These are phyloP conservation scores for Carduelis carduelis DNA, from an alignment of 2,797 vertebrate species.

Conservation along the genomic window DNA sequence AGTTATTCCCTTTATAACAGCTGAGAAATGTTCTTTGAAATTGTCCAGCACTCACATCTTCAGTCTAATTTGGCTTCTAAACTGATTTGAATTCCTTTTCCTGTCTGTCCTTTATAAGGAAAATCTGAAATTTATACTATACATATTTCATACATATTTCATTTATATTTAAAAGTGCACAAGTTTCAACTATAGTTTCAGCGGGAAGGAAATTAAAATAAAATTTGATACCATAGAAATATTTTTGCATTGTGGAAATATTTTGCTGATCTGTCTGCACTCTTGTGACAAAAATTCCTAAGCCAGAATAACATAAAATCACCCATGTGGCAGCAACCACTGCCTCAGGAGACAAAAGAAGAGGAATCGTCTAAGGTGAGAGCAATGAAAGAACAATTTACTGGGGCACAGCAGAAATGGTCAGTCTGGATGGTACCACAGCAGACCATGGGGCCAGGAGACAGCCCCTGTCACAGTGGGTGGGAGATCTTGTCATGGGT, in stretches of 20 bases:
- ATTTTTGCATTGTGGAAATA: neutral
- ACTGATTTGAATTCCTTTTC: neutral
- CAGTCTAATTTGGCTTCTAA: neutral
- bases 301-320: neutral
- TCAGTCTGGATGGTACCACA: neutral
- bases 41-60: neutral
- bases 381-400: neutral
- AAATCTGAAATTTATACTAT: neutral
- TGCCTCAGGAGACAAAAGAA: neutral
- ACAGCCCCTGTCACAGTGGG: no score
- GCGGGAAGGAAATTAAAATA: neutral
- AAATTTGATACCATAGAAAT: neutral
- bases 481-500: neutral
- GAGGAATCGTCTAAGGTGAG: neutral
- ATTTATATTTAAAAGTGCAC: neutral
- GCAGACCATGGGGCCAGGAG: neutral
- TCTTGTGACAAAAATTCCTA: neutral
- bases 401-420: neutral
- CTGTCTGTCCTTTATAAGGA: neutral
- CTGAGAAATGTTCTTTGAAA: neutral
- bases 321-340: accelerated
- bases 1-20: neutral
- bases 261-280: neutral
- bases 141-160: neutral
- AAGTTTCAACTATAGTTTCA: neutral